Conservation (phyloP, 2,113 vertebrate genomes). For the Tupaia chinensis region DNA sequence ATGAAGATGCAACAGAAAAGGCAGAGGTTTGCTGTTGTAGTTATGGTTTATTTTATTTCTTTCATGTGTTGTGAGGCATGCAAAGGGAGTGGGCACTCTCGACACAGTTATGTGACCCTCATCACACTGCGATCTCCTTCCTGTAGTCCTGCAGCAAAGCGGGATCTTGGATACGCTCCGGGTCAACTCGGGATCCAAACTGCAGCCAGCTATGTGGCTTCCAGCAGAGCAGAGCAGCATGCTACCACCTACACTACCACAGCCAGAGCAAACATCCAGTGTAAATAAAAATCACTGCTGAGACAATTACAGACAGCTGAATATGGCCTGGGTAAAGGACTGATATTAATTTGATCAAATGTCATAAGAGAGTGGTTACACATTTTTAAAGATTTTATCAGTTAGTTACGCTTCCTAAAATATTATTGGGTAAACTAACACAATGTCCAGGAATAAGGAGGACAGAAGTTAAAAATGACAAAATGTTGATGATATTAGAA, state of each 20-base stretch:
- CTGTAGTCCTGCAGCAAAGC: too few relatives aligned
- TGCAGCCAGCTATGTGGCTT: too few relatives aligned
- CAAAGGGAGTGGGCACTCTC: too few relatives aligned
- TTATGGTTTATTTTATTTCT: too few relatives aligned
- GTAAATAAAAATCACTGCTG: neutral
- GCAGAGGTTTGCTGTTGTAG: too few relatives aligned
- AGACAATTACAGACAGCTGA: neutral
- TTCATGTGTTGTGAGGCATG: too few relatives aligned
- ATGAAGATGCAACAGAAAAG: neutral
- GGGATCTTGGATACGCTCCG: too few relatives aligned
- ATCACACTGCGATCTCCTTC: too few relatives aligned
- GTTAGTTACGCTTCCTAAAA: neutral
- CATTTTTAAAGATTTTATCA: neutral
- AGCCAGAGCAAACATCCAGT: neutral
- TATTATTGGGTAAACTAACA: neutral
- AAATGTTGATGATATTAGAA: neutral
- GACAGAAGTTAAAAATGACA: neutral
- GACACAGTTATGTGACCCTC: neutral
- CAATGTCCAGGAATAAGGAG: neutral
- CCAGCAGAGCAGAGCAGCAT: too few relatives aligned
- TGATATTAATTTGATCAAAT: neutral
- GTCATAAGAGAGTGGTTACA: neutral
- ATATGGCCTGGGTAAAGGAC: neutral
- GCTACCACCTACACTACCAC: too few relatives aligned
- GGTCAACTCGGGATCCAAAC: too few relatives aligned